A percentile compares a stretch with the other conserved stretches of the same genome.
Evolutionary conservation across 2,797 vertebrate genomes (phyloP).

Genomic region (Tympanoctomys barrerae): DNA sequence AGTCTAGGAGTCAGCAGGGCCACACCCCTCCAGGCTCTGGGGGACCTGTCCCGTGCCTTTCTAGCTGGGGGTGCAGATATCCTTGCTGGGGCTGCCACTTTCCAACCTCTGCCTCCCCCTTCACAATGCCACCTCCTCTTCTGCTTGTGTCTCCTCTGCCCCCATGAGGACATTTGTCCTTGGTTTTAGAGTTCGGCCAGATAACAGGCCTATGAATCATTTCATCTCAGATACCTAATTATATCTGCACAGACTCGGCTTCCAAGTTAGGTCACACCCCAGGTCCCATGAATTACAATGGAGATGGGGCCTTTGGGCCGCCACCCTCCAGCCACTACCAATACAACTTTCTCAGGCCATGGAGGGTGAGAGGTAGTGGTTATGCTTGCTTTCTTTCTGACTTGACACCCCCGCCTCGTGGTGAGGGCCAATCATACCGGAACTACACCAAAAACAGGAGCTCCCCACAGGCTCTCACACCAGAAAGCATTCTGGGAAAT

Average conservation of each 20-base stretch:
- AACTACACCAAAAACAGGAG: constrained; percentile 18
- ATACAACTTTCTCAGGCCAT: neutral
- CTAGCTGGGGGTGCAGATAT: no score
- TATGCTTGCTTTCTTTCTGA: constrained; percentile 63
- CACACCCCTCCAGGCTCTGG: neutral
- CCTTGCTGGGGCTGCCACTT: neutral
- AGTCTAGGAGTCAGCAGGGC: neutral
- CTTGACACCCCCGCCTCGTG: neutral
- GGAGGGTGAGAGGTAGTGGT: neutral
- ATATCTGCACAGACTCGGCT: neutral
- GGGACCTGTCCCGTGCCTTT: neutral
- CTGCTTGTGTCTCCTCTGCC: neutral
- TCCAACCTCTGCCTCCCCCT: neutral
- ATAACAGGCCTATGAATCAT: neutral
- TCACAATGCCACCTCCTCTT: neutral
- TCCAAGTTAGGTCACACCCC: neutral
- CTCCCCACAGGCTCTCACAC: neutral
- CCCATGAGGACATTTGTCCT: neutral
- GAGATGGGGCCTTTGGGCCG: neutral
- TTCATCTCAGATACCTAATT: neutral
- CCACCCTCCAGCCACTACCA: no score
- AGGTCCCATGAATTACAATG: neutral
- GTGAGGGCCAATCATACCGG: constrained; percentile 64
- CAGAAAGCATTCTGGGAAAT: constrained; percentile 78
- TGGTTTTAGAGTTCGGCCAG: neutral